Evolutionary conservation across 2,113 vertebrate species (phyloP).

Genomic region (Gavia stellata): DNA sequence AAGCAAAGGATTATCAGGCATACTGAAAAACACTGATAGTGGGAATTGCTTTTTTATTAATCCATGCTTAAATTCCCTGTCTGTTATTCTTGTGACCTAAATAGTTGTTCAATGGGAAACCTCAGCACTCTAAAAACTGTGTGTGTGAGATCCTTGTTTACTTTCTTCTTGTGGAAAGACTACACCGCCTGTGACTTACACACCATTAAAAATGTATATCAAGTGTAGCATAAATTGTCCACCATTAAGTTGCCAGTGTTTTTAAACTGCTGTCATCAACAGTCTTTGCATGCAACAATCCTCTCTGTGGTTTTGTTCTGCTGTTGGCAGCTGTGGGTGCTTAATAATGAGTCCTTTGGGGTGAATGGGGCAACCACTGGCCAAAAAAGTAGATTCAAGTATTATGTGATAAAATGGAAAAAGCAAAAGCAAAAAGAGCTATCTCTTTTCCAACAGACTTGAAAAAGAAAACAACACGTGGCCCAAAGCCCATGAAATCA

Average conservation of each 20-base stretch:
- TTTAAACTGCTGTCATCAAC: background rate
- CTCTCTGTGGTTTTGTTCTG: background rate
- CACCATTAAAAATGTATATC: background rate
- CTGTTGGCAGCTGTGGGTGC: background rate
- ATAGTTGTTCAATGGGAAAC: background rate
- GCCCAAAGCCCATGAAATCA: background rate
- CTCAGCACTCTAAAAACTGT: background rate
- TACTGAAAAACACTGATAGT: background rate
- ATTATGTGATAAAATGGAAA: background rate
- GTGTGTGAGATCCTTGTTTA: background rate
- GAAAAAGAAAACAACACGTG: background rate
- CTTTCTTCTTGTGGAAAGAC: background rate
- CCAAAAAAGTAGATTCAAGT: background rate
- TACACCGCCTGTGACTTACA: background rate
- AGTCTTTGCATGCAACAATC: background rate
- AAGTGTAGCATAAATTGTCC: background rate
- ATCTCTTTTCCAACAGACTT: background rate
- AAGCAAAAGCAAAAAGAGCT: background rate
- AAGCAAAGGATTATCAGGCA: background rate
- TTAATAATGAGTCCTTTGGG: background rate
- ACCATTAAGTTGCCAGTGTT: background rate
- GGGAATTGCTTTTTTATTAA: conserved; percentile 51
- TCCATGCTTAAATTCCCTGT: background rate
- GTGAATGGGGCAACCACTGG: background rate
- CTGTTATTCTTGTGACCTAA: background rate